Conservation (phyloP, 1,140 invertebrate species). For the Geopemphigus sp. region DNA sequence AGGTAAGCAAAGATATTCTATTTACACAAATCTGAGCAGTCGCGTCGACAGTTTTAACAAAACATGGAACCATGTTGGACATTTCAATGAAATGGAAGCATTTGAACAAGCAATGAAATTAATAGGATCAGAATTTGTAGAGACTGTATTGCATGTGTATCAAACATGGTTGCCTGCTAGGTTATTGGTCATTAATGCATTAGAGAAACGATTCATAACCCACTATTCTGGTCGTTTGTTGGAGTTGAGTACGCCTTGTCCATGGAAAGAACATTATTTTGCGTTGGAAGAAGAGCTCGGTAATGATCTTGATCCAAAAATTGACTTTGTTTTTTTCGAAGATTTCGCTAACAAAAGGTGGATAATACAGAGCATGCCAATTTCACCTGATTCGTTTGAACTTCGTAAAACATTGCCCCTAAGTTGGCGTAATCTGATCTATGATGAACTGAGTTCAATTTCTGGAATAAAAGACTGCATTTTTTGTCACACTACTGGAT, state of each 20-base stretch:
- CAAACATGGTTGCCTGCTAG: conserved; percentile 82
- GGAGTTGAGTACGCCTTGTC: conserved; percentile 66
- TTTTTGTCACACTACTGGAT: conserved; percentile 85
- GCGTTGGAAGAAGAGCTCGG: conserved; percentile 76
- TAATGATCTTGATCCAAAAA: conserved; percentile 65
- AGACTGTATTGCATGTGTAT: conserved; percentile 68
- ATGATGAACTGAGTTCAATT: conserved; percentile 68
- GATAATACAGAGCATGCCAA: conserved; percentile 81
- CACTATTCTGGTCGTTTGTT: conserved; percentile 77
- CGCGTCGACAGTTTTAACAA: conserved; percentile 81
- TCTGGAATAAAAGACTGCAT: conserved; percentile 72
- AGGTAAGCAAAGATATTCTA: conserved; percentile 68
- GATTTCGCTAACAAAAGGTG: conserved; percentile 60
- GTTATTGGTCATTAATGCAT: conserved; percentile 67
- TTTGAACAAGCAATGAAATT: conserved; percentile 77
- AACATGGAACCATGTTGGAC: conserved; percentile 73
- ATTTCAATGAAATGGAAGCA: conserved; percentile 58
- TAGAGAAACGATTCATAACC: conserved; percentile 67
- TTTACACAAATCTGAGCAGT: conserved; percentile 74
- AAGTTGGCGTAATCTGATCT: conserved; percentile 78
- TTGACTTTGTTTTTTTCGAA: conserved; percentile 55
- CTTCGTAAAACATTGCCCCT: conserved; percentile 72
- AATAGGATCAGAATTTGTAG: conserved; percentile 78
- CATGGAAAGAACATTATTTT: conserved; percentile 89
- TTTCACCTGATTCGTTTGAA: conserved; percentile 69